Evolutionary conservation across 2,113 vertebrate species (phyloP).

Genomic region (Oreochromis tanganicae): DNA sequence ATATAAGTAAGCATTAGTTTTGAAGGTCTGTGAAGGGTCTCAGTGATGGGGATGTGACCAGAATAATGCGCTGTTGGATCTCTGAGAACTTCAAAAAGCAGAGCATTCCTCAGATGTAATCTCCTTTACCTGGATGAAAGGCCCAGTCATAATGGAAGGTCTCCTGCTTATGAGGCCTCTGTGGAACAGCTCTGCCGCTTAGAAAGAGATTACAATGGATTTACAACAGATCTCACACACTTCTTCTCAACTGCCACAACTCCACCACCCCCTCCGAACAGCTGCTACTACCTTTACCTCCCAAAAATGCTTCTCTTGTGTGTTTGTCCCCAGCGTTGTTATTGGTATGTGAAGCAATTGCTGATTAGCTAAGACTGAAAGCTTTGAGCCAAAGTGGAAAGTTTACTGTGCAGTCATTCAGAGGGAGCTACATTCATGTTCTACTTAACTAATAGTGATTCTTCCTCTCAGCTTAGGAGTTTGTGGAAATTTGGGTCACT

Average conservation of each 20-base stretch:
- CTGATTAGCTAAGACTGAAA: constrained; percentile 16
- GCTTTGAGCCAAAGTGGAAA: constrained; percentile 25
- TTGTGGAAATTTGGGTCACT: constrained; percentile 39
- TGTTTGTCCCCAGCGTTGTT: constrained; percentile 48
- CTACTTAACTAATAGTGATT: not conserved
- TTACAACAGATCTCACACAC: constrained; percentile 68
- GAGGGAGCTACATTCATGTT: constrained; percentile 14
- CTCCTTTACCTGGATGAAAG: constrained; percentile 72
- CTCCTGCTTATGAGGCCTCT: constrained; percentile 62
- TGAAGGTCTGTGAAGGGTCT: constrained; percentile 32
- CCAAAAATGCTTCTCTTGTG: constrained; percentile 27
- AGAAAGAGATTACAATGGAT: constrained; percentile 74
- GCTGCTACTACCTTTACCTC: constrained; percentile 8
- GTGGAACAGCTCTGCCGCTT: constrained; percentile 65
- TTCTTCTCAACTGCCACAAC: constrained; percentile 50
- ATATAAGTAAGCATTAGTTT: constrained; percentile 45
- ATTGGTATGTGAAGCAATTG: constrained; percentile 21
- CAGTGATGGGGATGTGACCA: constrained; percentile 42
- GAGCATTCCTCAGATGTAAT: constrained; percentile 70
- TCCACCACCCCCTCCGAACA: not conserved
- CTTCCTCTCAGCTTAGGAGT: constrained; percentile 4
- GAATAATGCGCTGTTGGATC: constrained; percentile 45
- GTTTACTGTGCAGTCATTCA: constrained; percentile 41
- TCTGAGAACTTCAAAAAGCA: constrained; percentile 45
- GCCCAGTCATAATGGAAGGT: constrained; percentile 69